Base-by-base conservation (phyloP, 2,113 vertebrate species). In the Thomomys bottae region DNA sequence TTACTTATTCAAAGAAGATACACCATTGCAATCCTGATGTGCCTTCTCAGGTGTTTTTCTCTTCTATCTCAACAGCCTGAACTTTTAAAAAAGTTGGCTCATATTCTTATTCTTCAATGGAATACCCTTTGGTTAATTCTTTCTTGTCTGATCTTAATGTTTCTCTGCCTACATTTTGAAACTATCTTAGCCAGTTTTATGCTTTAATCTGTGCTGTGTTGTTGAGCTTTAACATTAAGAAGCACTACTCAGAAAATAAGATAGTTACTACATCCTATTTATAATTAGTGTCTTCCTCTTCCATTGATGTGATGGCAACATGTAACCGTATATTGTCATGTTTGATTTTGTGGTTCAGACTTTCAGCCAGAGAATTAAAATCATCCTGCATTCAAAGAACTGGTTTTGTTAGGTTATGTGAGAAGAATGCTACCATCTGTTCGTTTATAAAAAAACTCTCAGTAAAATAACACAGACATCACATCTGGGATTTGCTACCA, bases 381-480 rank as follows among this genome's bases (percentile, higher is more conserved):
- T 72, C 38, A 83, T 54, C 20, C 42, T 54, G 54, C 42, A 82
- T 64, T 75, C n/a, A 49, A 76, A 34, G 71, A 57, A 23, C 70
- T 32, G 18, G 81, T 42, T 87, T 75, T 82, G 9, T 82, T 87
- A 57, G 84, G 40, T 57, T 17, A 93, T 34, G 3, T 36, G 81
- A n/a, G 54, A 75, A 82, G 36, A 8, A 34, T 30, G 77, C 18
- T 73, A 57, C 18, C 67, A 78, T 91, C 72, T 72, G 20, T 18
- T 78, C 78, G 20, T 72, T 78, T 63, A 79, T 18, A 78, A 64
- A 84, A 64, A 84, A 72, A 72, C 64, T 84, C 76, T 78, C 36
- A 64, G 36, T 59, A n/a, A 71, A 88, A 57, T 24, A 80, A 6
- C 24, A 68, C 21, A 76, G 49, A 67, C 83, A 75, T 34, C n/a